These are phyloP conservation scores for Philereme transversata DNA, from an alignment of 2,888 invertebrate species.

Conservation along the genomic window DNA sequence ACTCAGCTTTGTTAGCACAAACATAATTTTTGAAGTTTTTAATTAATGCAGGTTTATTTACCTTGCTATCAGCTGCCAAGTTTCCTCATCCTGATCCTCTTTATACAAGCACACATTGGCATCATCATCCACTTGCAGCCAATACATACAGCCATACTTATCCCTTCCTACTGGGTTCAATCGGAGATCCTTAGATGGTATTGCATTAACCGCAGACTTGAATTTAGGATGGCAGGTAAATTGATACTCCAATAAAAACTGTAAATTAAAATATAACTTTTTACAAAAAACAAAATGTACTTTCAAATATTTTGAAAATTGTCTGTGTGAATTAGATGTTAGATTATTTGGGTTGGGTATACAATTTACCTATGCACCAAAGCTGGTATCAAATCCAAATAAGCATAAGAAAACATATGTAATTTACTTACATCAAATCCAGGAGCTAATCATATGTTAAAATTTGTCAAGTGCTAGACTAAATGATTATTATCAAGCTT, in stretches of 20 bases:
- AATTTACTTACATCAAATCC: too few relatives aligned
- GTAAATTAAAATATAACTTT: conserved; percentile 29
- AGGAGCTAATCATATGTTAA: too few relatives aligned
- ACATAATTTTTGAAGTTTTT: too few relatives aligned
- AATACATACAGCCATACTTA: conserved; percentile 95
- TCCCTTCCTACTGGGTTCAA: conserved; percentile 96
- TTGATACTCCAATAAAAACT: conserved; percentile 96
- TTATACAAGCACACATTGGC: conserved; percentile 96
- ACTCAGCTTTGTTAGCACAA: neutral
- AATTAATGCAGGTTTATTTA: conserved; percentile 50
- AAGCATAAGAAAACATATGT: too few relatives aligned
- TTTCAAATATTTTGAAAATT: too few relatives aligned
- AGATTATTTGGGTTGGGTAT: too few relatives aligned
- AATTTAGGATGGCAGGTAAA: conserved; percentile 97
- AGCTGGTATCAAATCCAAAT: too few relatives aligned
- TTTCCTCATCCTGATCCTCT: conserved; percentile 98
- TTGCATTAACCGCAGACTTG: conserved; percentile 92
- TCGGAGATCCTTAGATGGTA: conserved; percentile 91
- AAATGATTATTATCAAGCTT: too few relatives aligned
- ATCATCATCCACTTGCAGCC: conserved; percentile 95
- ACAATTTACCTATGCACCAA: too few relatives aligned
- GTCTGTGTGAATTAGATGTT: too few relatives aligned
- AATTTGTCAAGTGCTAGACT: too few relatives aligned
- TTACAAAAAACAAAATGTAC: too few relatives aligned
- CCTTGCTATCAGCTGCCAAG: conserved; percentile 96